These are phyloP conservation scores for Philantomba maxwellii DNA, from an alignment of 2,113 vertebrate species.

Conservation along the genomic window DNA sequence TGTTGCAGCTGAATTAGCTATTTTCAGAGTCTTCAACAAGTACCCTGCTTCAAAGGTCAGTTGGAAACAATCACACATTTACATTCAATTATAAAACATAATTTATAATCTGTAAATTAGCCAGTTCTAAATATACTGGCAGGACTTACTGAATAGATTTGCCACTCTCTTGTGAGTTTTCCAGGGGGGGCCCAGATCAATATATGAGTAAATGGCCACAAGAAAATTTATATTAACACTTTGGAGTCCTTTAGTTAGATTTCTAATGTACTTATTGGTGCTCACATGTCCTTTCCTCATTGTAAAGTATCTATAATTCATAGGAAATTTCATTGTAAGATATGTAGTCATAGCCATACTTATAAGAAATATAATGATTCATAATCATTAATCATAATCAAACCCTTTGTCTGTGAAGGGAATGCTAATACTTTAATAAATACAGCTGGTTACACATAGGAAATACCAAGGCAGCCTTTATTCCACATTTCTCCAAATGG, in stretches of 20 bases:
- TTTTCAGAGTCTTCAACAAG: conserved; percentile 95
- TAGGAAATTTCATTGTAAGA: neutral
- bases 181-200: neutral
- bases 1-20: conserved; percentile 96
- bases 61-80: conserved; percentile 25
- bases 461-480: neutral
- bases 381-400: neutral
- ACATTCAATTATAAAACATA: neutral
- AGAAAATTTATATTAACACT: neutral
- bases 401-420: neutral
- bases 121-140: neutral
- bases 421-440: neutral
- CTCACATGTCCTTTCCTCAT: neutral
- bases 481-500: neutral
- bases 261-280: neutral
- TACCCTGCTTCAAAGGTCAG: conserved; percentile 93
- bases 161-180: neutral
- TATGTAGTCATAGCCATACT: neutral
- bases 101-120: neutral
- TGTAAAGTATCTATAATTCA: neutral
- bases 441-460: neutral
- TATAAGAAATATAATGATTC: neutral
- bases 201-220: neutral
- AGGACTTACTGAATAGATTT: neutral
- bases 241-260: neutral